These are phyloP conservation scores for Cariama cristata DNA, from an alignment of 2,113 vertebrate genomes.

Conservation along the genomic window DNA sequence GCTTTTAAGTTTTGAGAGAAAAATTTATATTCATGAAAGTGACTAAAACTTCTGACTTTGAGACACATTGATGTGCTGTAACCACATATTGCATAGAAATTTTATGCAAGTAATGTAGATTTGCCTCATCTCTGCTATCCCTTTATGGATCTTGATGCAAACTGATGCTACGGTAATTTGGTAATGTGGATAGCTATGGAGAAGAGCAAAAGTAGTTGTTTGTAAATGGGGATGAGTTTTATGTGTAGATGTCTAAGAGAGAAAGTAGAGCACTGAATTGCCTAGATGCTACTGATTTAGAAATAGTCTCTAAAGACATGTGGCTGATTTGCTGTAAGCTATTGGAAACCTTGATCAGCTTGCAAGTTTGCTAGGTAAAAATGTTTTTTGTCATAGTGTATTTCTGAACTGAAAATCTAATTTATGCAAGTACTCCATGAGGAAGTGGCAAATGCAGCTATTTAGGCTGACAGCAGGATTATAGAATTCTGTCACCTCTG, in stretches of 20 bases:
- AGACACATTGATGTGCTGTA: background rate
- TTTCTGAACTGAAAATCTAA: conserved; percentile 39
- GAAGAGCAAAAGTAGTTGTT: background rate
- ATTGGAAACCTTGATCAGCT: background rate
- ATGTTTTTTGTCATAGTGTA: background rate
- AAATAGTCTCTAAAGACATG: background rate
- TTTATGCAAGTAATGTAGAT: background rate
- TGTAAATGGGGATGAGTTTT: background rate
- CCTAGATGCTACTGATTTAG: background rate
- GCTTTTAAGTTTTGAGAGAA: background rate
- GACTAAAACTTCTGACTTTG: background rate
- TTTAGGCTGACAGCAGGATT: conserved; percentile 58
- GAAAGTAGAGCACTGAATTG: background rate
- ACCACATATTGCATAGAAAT: background rate
- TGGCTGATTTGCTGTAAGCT: background rate
- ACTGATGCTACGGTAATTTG: background rate
- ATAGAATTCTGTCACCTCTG: conserved; percentile 47
- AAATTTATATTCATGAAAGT: background rate
- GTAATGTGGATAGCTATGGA: background rate
- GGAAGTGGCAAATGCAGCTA: conserved; percentile 21
- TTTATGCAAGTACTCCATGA: conserved; percentile 39
- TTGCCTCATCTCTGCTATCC: background rate
- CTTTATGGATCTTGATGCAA: background rate
- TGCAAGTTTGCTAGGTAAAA: background rate
- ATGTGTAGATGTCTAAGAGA: background rate